A percentile compares a stretch with the other conserved stretches of the same genome.
Evolutionary conservation across 2,797 vertebrate species (phyloP).

Genomic region (Rallus crepitans): DNA sequence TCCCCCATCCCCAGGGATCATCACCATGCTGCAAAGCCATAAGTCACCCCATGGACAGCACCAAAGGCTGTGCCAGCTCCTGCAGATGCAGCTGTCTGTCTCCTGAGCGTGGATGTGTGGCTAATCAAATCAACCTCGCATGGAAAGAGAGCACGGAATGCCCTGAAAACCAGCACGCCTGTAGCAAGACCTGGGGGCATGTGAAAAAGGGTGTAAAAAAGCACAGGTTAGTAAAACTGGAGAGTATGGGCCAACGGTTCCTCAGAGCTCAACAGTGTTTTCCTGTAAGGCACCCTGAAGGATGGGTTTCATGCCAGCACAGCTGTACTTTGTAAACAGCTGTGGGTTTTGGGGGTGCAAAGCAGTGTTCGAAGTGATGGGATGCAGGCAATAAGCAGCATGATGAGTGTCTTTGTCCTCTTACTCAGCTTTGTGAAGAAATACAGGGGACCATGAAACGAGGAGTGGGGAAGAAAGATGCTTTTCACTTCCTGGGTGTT

Average conservation of each 20-base stretch:
- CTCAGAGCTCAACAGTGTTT: neutral
- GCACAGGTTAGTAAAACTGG: neutral
- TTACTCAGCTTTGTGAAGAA: neutral
- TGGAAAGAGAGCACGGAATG: neutral
- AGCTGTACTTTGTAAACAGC: neutral
- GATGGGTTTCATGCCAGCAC: neutral
- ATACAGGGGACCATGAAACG: neutral
- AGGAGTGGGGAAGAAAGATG: neutral
- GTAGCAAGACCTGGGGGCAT: neutral
- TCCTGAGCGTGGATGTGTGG: neutral
- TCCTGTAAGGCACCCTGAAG: neutral
- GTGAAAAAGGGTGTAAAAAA: neutral
- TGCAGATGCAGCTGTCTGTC: constrained; percentile 15
- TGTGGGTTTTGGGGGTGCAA: neutral
- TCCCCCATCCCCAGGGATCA: neutral
- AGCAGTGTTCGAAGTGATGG: neutral
- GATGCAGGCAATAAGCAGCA: neutral
- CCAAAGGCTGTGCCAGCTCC: neutral
- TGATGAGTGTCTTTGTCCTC: neutral
- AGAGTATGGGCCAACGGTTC: neutral
- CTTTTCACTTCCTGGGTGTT: neutral
- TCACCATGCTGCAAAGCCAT: rapidly evolving
- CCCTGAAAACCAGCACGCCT: neutral
- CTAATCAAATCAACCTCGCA: neutral
- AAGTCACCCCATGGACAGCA: neutral